Conservation (phyloP, 30 jellyfish, hydroid and myxozoan species). For the Rhopilema esculentum region DNA sequence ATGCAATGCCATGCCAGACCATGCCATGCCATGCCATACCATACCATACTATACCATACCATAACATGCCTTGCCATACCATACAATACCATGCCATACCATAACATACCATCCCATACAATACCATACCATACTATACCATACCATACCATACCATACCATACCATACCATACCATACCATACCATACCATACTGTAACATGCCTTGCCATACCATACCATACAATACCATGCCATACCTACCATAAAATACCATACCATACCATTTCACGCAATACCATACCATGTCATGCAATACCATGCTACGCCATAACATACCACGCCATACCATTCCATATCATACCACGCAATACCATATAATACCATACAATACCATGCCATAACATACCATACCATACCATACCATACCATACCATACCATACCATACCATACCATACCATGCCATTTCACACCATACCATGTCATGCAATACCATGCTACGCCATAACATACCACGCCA, state of each 20-base stretch:
- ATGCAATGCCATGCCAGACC: background rate
- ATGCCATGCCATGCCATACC: background rate
- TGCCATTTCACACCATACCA: slow-evolving; percentile 25
- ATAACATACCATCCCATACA: background rate
- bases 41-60: background rate
- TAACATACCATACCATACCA: slow-evolving; percentile 45
- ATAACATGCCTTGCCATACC: background rate
- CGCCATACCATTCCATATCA: slow-evolving; percentile 14
- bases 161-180: background rate
- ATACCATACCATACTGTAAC: background rate
- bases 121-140: background rate
- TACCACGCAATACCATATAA: slow-evolving; percentile 23
- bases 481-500: background rate
- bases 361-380: slow-evolving; percentile 25
- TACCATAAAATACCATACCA: background rate
- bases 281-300: slow-evolving; percentile 13
- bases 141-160: background rate
- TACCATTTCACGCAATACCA: background rate
- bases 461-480: background rate
- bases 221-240: background rate
- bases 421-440: slow-evolving; percentile 35
- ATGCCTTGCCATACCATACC: background rate
- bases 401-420: slow-evolving; percentile 49
- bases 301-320: slow-evolving; percentile 35
- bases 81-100: background rate